Evolutionary conservation across 2,797 vertebrate species (phyloP), one percentile per base, ranked within the genome.

Genomic region (Kryptolebias ocellatus): DNA sequence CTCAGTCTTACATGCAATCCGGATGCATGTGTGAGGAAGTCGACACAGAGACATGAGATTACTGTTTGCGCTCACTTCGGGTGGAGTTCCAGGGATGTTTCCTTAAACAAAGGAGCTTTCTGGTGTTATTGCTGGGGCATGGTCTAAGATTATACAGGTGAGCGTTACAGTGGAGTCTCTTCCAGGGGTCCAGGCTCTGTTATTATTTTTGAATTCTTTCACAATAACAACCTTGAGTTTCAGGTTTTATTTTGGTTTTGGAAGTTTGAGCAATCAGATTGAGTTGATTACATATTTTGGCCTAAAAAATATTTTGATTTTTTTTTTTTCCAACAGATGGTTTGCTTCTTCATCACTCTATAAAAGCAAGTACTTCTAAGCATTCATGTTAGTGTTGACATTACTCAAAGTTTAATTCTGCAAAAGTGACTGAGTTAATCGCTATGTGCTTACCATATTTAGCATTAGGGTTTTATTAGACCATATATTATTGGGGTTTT

Each of bases 21-120:
- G 79, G 84, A 89, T 88, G 77, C 76, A 72, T 80, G 72, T 74
- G 78, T 79, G 78, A 88, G 80, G 84, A 89, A 87, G 84, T 88
- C 58, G 45, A 79, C 78, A 56, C 69, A 70, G 58, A 89, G 88
- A 91, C 89, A 92, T 87, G 86, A 89, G 86, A 89, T 87, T 69
- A 84, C 54, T 89, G 85, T 92, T 91, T 92, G 87, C 17, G n/a
- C 69, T 83, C 28, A 72, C 84, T 74, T 81, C 15, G 78, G 87
- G 90, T 89, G 87, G 83, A 87, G 81, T 54, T 49, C 67, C 64
- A 63, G 68, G 73, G 77, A 80, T 81, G 61, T 80, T 90, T 84
- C 64, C 77, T 78, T 83, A 72, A 84, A 90, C 85, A 92, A 85
- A 87, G 69, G 58, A 74, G 78, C 87, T 83, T 89, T 91, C 71